Evolutionary conservation across 1,140 invertebrate genomes (phyloP), one percentile per base, ranked within the genome.

Genomic region (Aphelenchoides besseyi): DNA sequence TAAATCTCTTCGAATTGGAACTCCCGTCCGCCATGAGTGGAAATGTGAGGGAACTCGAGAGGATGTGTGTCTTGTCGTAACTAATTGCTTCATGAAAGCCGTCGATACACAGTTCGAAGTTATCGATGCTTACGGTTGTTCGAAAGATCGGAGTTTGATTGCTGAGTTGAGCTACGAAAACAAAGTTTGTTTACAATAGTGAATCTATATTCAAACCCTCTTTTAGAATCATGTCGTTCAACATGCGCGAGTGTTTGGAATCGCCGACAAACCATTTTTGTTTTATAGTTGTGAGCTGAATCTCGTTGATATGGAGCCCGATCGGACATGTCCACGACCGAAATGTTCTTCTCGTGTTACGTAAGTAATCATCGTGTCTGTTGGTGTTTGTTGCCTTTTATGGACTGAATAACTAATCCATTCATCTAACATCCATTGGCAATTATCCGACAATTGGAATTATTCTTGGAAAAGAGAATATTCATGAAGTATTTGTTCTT

Each of bases 51-150:
- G 54, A 16, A 66, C 66, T 16, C 59, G 62, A 16, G 16, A 3
- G 3, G 63, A 69, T 35, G 32, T 57, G 16, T 76, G 74, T 54
- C 36, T 76, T 5, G n/a, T 76, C 9, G 77, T 76, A 3, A 76
- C 77, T 2, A 76, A 68, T 54, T 76, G 74, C 41, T 57, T 79
- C 1, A 41, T 76, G 26, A 72, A 75, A 16, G 70, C 71, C 8
- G 30, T 68, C 2, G 74, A 76, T 35, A 54, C 69, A 16, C 57
- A 76, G 30, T 36, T 69, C 23, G 33, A 78, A 23, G 26, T 76
- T 28, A 63, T 76, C 18, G 74, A 80, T 41, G n/a, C 33, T 23
- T 23, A 67, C 28, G 74, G 74, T 5, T 76, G 74, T 64, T 79
- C 77, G 16, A 59, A 30, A 12, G 77, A 76, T 66, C 26, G 28